Evolutionary conservation across 2,113 vertebrate species (phyloP).

Genomic region (Tenebrosternarchus preto): DNA sequence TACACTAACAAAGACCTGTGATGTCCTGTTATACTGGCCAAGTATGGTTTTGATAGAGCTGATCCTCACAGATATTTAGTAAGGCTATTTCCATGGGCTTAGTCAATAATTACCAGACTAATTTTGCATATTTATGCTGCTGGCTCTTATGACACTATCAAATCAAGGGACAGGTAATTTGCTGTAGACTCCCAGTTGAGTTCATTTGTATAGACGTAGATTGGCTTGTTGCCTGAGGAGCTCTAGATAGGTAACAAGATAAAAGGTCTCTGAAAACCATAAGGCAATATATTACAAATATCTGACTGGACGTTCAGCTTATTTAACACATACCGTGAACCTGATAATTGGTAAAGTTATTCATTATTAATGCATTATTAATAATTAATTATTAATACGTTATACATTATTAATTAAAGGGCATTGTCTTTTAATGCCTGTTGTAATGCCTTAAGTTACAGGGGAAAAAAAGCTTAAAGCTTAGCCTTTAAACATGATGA

Average conservation of each 20-base stretch:
- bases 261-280: conserved; percentile 3
- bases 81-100: conserved; percentile 8
- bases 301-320: conserved; percentile 28
- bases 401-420: conserved; percentile 34
- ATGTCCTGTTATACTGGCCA: not conserved
- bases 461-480: conserved; percentile 6
- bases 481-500: conserved; percentile 11
- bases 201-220: conserved; percentile 13
- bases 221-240: not conserved
- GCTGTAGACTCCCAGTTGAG: not conserved
- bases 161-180: conserved; percentile 5
- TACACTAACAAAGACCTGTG: not conserved
- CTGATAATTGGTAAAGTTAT: conserved; percentile 22
- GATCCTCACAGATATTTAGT: conserved; percentile 28
- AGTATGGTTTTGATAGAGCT: conserved; percentile 35
- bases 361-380: too few relatives aligned
- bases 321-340: conserved; percentile 10
- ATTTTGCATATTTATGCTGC: conserved; percentile 36
- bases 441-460: conserved; percentile 22
- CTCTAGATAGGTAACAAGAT: not conserved
- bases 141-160: conserved; percentile 23
- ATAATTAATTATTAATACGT: too few relatives aligned
- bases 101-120: conserved; percentile 31
- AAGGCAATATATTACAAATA: not conserved
- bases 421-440: conserved; percentile 20